phyloP scores from a whole-genome alignment of 2,797 vertebrate genomes.

The Eremophila alpestris region DNA sequence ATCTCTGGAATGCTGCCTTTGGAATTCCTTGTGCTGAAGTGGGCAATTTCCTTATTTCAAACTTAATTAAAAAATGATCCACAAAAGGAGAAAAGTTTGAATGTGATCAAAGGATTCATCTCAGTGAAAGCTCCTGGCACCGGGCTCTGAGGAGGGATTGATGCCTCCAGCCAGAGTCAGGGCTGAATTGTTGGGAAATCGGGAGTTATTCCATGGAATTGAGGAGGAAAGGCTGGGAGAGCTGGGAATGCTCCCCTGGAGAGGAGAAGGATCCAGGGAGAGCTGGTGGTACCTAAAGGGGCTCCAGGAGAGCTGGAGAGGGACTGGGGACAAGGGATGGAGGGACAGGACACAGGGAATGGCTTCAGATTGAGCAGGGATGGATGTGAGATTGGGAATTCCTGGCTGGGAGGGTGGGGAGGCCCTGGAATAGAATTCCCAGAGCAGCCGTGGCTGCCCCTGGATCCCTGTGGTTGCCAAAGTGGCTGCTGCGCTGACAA shows the following conservation, averaged over 20 bases:
- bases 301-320: not conserved
- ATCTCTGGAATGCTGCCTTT: not conserved
- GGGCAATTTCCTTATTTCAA: slow-evolving; percentile 12
- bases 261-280: fast-evolving
- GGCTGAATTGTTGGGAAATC: not conserved
- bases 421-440: not conserved
- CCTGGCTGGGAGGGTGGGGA: not conserved
- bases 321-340: not conserved
- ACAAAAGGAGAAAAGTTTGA: not conserved
- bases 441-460: not conserved
- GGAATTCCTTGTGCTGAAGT: not conserved
- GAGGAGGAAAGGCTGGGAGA: not conserved
- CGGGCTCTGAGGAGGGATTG: not conserved
- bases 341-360: not conserved
- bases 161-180: fast-evolving
- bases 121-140: not conserved
- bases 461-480: not conserved
- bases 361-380: not conserved
- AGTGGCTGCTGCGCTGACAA: fast-evolving
- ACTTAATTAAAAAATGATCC: not conserved
- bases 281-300: too few relatives aligned
- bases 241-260: not conserved
- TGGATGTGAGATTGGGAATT: not conserved
- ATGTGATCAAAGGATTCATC: not conserved
- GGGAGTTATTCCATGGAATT: not conserved